Evolutionary conservation across 2,888 invertebrate species (phyloP), one percentile per base, ranked within the genome.

Genomic region (Salpingus planirostris): DNA sequence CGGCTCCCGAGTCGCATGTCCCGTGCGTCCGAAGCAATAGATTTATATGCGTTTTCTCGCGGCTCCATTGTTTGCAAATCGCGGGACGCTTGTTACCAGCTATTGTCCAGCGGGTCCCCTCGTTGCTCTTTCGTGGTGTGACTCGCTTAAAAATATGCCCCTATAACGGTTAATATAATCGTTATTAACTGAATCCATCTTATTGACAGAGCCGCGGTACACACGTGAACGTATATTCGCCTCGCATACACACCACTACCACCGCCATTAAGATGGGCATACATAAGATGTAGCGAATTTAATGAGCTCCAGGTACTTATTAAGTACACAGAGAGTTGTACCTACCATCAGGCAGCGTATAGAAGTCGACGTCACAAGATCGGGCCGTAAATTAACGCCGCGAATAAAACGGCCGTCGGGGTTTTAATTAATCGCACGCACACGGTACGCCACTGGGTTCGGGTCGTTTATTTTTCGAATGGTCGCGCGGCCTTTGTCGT

Each of bases 31-130:
- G n/a, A n/a, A n/a, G n/a, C n/a, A n/a, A 49, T 50, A 54, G 53
- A 54, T 56, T 56, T 56, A 56, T 55, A 46, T 47, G 44, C 39
- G 49, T 47, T 45, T 51, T 50, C 49, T 50, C 47, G 49, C 49
- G 50, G 52, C 50, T 50, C 59, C 59, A 62, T 62, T 62, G 62
- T 62, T 57, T 62, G 62, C 60, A 62, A 62, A 62, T 62, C 54
- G 52, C n/a, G 48, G 44, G 44, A 42, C 42, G 53, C 59, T 60
- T 57, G 59, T 60, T 59, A 59, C 49, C 51, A 52, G 49, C 54
- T 52, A 60, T 59, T 60, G 60, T 61, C 54, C 53, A 54, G 55
- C 52, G 49, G 53, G 45, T 51, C 43, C 52, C 47, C 49, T 44
- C 47, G 41, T 46, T 43, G 42, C n/a, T n/a, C n/a, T n/a, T 18